Percentiles rank a stretch among this genome's conserved stretches.
Evolutionary conservation across 2,888 invertebrate genomes (phyloP).

Genomic region (Pachliopta kotzebuea): DNA sequence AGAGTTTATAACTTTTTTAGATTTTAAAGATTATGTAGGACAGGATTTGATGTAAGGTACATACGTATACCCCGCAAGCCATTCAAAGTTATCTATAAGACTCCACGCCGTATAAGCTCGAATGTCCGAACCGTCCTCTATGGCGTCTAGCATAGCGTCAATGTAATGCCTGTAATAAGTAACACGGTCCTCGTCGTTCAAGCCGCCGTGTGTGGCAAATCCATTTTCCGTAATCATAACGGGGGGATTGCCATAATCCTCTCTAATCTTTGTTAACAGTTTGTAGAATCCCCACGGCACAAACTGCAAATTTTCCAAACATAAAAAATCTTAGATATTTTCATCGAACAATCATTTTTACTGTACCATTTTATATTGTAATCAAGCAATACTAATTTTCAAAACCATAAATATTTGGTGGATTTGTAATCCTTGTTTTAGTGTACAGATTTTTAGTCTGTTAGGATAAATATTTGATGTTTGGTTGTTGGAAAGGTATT

Average conservation of each 20-base stretch:
- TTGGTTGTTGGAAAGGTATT: too few species aligned
- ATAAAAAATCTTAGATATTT: too few species aligned
- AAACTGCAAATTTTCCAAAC: conserved; percentile 5
- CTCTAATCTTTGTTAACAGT: conserved; percentile 65
- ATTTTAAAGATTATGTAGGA: too few species aligned
- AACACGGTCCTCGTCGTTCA: conserved; percentile 62
- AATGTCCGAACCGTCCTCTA: conserved; percentile 59
- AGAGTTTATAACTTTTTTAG: too few species aligned
- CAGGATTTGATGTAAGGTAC: too few species aligned
- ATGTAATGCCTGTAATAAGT: conserved; percentile 55
- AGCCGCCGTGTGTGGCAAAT: conserved; percentile 37
- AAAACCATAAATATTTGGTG: too few species aligned
- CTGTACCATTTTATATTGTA: too few species aligned
- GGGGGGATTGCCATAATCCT: conserved; percentile 67
- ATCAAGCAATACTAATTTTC: too few species aligned
- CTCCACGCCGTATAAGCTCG: conserved; percentile 79
- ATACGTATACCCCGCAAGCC: conserved; percentile 75
- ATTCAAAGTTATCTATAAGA: conserved; percentile 82
- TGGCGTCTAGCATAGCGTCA: conserved; percentile 54
- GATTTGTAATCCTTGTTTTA: too few species aligned
- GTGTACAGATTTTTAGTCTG: too few species aligned
- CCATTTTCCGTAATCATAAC: conserved; percentile 81
- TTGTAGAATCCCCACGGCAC: conserved; percentile 78
- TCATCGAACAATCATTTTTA: too few species aligned
- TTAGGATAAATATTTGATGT: too few species aligned